Conservation (phyloP, 2,797 vertebrate genomes). For the Gymnopithys bicolor region DNA sequence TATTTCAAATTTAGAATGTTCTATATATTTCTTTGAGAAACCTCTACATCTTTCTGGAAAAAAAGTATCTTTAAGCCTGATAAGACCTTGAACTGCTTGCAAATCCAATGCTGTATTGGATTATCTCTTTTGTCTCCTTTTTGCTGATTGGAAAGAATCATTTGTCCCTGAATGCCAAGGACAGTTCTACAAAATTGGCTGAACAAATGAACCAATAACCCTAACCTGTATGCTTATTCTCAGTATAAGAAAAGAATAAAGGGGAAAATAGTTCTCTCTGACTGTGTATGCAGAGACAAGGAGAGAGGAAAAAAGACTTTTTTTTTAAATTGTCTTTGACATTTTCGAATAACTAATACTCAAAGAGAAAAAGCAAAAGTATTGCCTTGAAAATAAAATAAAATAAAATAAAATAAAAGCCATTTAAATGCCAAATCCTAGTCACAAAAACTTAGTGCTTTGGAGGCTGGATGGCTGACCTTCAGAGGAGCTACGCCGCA, state of each 20-base stretch:
- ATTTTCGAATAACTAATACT: background rate
- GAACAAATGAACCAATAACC: conserved; percentile 39
- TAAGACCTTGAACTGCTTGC: conserved; percentile 42
- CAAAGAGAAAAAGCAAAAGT: background rate
- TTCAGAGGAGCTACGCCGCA: background rate
- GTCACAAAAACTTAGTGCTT: background rate
- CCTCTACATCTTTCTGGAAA: background rate
- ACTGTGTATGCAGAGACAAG: background rate
- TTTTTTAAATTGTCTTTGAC: background rate
- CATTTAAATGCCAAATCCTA: background rate
- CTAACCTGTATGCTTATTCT: background rate
- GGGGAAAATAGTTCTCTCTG: background rate
- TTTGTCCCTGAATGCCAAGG: conserved; percentile 43
- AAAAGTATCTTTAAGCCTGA: background rate
- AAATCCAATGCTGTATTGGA: conserved; percentile 24
- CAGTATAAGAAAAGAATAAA: background rate
- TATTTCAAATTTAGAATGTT: conserved; percentile 8
- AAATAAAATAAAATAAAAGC: background rate
- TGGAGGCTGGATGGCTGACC: background rate
- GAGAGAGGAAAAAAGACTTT: background rate
- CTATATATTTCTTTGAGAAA: background rate
- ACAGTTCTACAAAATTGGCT: conserved; percentile 42
- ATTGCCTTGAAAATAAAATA: conserved; percentile 4
- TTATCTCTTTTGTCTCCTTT: conserved; percentile 51
- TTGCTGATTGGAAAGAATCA: conserved; percentile 41